A percentile compares a stretch with the other conserved stretches of the same genome.
Evolutionary conservation across 1,140 invertebrate genomes (phyloP).

Genomic region (Atta colombica): DNA sequence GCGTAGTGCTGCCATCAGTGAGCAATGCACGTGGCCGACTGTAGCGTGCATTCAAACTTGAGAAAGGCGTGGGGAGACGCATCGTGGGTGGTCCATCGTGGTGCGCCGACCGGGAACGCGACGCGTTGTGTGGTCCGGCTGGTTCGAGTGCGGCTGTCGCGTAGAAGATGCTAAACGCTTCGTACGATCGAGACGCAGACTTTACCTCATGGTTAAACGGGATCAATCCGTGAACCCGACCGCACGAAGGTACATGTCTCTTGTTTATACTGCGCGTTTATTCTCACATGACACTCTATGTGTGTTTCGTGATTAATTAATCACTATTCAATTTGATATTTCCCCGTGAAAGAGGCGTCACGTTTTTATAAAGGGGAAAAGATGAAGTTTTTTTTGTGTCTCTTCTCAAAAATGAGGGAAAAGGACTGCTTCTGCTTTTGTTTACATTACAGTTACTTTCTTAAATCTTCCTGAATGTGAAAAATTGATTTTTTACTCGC

Average conservation of each 20-base stretch:
- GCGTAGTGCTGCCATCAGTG: constrained; percentile 38
- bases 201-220: constrained; percentile 58
- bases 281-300: constrained; percentile 62
- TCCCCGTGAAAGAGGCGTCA: not conserved
- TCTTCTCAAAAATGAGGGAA: not conserved
- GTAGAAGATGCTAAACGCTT: constrained; percentile 77
- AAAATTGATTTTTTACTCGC: constrained; percentile 39
- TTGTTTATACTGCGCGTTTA: constrained; percentile 53
- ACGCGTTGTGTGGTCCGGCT: constrained; percentile 78
- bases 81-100: constrained; percentile 78
- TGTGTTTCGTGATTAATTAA: constrained; percentile 45
- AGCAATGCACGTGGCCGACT: constrained; percentile 55
- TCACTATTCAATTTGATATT: not conserved
- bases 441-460: too few relatives aligned
- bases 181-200: constrained; percentile 65
- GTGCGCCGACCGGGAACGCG: constrained; percentile 55
- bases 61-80: constrained; percentile 60
- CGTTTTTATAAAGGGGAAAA: not conserved
- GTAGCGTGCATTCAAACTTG: constrained; percentile 68
- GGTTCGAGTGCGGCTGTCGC: constrained; percentile 70
- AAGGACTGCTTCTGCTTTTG: not conserved
- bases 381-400: not conserved
- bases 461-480: not conserved
- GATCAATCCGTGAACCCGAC: constrained; percentile 14
- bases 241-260: constrained; percentile 58